Percentiles rank a stretch among this genome's conserved stretches.
Conservation (phyloP, 2,888 invertebrate genomes). For the Calameuta pallipes region DNA sequence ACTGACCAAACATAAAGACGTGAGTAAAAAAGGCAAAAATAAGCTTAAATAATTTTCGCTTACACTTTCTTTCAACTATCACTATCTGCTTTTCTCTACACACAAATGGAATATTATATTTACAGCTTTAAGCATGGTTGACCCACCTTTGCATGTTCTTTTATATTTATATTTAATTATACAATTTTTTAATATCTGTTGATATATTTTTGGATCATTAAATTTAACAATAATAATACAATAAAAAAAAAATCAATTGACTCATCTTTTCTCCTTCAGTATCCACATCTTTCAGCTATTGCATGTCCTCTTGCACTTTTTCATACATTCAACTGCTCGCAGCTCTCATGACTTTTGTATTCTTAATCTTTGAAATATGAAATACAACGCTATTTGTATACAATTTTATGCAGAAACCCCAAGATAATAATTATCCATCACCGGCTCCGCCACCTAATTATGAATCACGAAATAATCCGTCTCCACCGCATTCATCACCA, state of each 20-base stretch:
- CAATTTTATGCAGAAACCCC: constrained; percentile 38
- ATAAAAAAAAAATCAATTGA: not conserved
- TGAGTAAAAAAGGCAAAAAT: constrained; percentile 40
- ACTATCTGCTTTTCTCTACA: not conserved
- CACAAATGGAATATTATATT: not conserved
- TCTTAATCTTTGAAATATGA: not conserved
- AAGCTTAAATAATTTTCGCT: not conserved
- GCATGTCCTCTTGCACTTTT: not conserved
- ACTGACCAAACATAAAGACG: constrained; percentile 53
- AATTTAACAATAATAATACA: not conserved
- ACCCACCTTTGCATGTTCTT: not conserved
- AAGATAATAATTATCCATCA: constrained; percentile 32
- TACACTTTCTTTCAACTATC: not conserved
- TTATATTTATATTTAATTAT: not conserved
- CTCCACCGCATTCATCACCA: constrained; percentile 33
- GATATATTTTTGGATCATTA: not conserved
- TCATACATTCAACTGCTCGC: not conserved
- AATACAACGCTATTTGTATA: not conserved
- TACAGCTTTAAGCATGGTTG: not conserved
- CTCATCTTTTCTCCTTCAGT: not conserved
- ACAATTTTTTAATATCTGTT: constrained; percentile 11
- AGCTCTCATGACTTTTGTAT: not conserved
- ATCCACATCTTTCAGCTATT: not conserved
- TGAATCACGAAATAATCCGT: constrained; percentile 21
- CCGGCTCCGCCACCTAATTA: constrained; percentile 35